A percentile compares a stretch with the other conserved stretches of the same genome.
These are phyloP conservation scores for Macroglossus sobrinus DNA, from an alignment of 2,113 vertebrate genomes.

Conservation along the genomic window DNA sequence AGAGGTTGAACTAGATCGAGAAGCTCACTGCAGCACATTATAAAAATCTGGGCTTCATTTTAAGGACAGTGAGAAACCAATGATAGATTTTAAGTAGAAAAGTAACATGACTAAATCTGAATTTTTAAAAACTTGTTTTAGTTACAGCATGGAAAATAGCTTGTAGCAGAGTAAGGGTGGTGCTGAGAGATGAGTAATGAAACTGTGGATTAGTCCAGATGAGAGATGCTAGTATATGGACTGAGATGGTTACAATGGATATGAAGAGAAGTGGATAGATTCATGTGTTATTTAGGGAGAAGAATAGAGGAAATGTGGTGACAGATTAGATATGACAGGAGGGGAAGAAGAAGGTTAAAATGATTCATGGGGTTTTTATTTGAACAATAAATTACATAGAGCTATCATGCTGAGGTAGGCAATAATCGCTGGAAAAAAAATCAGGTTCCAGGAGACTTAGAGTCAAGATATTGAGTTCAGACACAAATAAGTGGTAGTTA, in stretches of 20 bases:
- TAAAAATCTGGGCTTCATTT: not conserved
- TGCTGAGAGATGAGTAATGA: not conserved
- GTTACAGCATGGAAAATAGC: not conserved
- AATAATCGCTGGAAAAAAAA: not conserved
- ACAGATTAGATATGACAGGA: not conserved
- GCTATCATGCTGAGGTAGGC: not conserved
- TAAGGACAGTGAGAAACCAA: not conserved
- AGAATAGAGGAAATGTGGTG: not conserved
- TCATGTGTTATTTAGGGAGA: not conserved
- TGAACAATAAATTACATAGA: not conserved
- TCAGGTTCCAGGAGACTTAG: not conserved
- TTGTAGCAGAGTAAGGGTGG: not conserved
- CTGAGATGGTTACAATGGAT: not conserved
- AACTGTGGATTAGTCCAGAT: not conserved
- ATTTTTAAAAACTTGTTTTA: not conserved
- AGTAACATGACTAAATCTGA: not conserved
- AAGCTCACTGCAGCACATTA: not conserved
- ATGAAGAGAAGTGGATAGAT: not conserved
- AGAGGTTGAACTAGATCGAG: not conserved
- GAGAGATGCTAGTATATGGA: not conserved
- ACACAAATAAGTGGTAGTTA: not conserved
- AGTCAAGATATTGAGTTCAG: not conserved
- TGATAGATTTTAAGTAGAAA: not conserved
- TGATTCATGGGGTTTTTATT: not conserved
- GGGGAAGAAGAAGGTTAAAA: not conserved